phyloP scores from a whole-genome alignment of 2,113 vertebrate genomes.

The Hippocampus comes region DNA sequence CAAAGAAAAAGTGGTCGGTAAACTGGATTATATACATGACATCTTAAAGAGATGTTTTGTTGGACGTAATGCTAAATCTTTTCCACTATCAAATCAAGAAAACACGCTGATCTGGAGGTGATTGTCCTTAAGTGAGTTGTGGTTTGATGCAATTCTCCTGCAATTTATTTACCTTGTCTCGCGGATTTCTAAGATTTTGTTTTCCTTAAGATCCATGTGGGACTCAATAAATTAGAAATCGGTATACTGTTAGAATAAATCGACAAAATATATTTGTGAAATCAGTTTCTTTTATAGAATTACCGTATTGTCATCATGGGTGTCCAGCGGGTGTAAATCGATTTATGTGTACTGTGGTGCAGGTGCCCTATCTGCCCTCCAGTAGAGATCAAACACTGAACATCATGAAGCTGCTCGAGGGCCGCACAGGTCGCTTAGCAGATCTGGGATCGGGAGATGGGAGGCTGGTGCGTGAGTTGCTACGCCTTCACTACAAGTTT shows the following conservation, averaged over 20 bases:
- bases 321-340: background rate
- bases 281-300: background rate
- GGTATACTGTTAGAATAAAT: background rate
- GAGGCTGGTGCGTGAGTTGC: slow-evolving; percentile 57
- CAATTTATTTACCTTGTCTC: background rate
- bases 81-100: slow-evolving; percentile 14
- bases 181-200: background rate
- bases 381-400: slow-evolving; percentile 66
- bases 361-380: slow-evolving; percentile 76
- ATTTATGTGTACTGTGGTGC: slow-evolving; percentile 27
- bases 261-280: background rate
- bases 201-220: background rate
- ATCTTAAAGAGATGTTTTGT: background rate
- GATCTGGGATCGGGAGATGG: slow-evolving; percentile 78
- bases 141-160: background rate
- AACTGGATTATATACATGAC: background rate
- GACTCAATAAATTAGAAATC: background rate
- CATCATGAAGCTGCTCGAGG: slow-evolving; percentile 65
- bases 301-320: background rate
- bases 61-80: slow-evolving; percentile 12
- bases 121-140: slow-evolving; percentile 1
- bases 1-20: slow-evolving; percentile 26
- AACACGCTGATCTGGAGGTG: slow-evolving; percentile 13
- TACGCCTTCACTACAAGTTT: background rate
- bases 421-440: slow-evolving; percentile 62